A percentile compares a stretch with the other conserved stretches of the same genome.
Evolutionary conservation across 2,888 invertebrate species (phyloP).

Genomic region (Thumatha senex): DNA sequence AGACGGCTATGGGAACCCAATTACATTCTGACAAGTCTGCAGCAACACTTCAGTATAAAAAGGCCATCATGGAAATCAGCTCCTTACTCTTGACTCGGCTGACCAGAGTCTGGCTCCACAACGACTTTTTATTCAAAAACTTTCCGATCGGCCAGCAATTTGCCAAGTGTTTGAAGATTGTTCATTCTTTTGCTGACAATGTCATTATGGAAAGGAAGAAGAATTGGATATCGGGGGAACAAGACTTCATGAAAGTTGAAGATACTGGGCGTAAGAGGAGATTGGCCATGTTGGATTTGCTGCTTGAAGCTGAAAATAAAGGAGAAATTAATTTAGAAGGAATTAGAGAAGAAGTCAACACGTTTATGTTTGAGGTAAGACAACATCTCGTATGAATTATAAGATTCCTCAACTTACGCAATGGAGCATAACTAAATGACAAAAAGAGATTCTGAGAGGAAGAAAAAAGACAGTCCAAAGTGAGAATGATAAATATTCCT

Average conservation of each 20-base stretch:
- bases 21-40: conserved; percentile 66
- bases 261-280: conserved; percentile 62
- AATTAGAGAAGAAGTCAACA: conserved; percentile 88
- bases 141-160: conserved; percentile 73
- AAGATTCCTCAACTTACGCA: not conserved
- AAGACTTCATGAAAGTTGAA: conserved; percentile 5
- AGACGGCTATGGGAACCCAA: conserved; percentile 85
- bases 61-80: conserved; percentile 72
- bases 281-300: conserved; percentile 86
- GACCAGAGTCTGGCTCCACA: conserved; percentile 82
- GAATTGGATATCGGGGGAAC: conserved; percentile 26
- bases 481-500: no score
- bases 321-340: conserved; percentile 84
- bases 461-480: no score
- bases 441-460: no score
- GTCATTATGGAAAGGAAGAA: conserved; percentile 78
- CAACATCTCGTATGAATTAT: not conserved
- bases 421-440: no score
- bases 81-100: conserved; percentile 48
- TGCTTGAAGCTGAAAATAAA: conserved; percentile 83
- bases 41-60: conserved; percentile 73
- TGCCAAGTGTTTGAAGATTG: conserved; percentile 63
- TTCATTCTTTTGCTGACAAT: conserved; percentile 80
- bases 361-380: conserved; percentile 88
- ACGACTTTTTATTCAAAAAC: conserved; percentile 74